Evolutionary conservation across 2,797 vertebrate species (phyloP).

Genomic region (Carcharodon carcharias): DNA sequence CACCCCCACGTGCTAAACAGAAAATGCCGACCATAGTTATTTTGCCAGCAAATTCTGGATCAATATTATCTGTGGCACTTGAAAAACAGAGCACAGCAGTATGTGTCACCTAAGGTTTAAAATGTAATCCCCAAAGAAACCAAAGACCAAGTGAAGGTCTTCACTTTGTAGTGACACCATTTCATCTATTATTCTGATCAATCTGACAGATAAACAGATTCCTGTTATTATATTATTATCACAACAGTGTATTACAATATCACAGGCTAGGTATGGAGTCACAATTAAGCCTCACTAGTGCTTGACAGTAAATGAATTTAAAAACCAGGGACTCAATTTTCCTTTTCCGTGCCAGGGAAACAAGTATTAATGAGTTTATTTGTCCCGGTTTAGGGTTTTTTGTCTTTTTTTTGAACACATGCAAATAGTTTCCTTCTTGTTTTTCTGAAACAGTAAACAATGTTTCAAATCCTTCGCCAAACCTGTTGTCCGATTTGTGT

Average conservation of each 20-base stretch:
- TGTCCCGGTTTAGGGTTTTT: not conserved
- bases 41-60: not conserved
- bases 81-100: not conserved
- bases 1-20: too few relatives aligned
- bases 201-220: not conserved
- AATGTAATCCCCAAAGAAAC: not conserved
- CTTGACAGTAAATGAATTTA: not conserved
- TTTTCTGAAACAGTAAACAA: not conserved
- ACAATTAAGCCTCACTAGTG: not conserved
- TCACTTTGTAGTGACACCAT: not conserved
- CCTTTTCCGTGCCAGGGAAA: not conserved
- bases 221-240: not conserved
- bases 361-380: not conserved
- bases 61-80: not conserved
- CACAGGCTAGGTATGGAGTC: not conserved
- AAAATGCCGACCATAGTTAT: not conserved
- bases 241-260: not conserved
- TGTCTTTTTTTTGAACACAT: not conserved
- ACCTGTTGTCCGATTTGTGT: not conserved
- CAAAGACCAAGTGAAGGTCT: not conserved
- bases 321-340: not conserved
- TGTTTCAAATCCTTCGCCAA: not conserved
- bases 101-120: not conserved
- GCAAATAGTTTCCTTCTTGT: not conserved
- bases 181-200: not conserved